A percentile compares a stretch with the other conserved stretches of the same genome.
Conservation (phyloP, 2,797 vertebrate genomes). For the Odontamblyopus lacepedii region DNA sequence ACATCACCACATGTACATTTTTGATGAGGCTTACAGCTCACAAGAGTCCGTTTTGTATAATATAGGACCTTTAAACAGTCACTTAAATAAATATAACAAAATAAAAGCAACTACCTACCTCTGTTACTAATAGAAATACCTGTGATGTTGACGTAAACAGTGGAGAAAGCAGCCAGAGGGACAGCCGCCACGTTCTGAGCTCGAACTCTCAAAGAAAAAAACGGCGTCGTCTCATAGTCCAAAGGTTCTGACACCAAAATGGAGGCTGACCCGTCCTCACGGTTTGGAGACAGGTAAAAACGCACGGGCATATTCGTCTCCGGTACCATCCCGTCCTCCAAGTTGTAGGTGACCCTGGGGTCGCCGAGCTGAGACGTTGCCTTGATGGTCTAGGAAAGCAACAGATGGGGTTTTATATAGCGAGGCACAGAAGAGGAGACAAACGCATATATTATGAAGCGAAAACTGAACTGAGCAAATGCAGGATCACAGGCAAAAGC, state of each 20-base stretch:
- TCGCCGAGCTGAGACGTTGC: conserved; percentile 86
- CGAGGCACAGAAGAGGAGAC: not conserved
- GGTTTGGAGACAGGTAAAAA: conserved; percentile 91
- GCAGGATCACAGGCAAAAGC: not conserved
- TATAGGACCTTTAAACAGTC: too few species aligned
- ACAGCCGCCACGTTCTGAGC: conserved; percentile 88
- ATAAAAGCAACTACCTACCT: too few species aligned
- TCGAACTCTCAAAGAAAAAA: conserved; percentile 84
- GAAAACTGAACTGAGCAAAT: conserved; percentile 3
- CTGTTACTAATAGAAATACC: conserved; percentile 61
- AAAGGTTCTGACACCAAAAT: conserved; percentile 87
- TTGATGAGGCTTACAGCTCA: too few species aligned
- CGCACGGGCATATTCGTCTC: conserved; percentile 90
- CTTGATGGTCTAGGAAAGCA: conserved; percentile 79
- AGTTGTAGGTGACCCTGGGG: conserved; percentile 87
- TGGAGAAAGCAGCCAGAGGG: conserved; percentile 86
- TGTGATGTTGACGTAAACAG: conserved; percentile 84
- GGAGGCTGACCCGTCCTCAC: conserved; percentile 86
- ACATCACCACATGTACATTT: too few species aligned
- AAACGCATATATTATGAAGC: conserved; percentile 1
- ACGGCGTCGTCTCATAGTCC: conserved; percentile 87
- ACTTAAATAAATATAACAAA: too few species aligned
- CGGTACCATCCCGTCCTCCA: conserved; percentile 88
- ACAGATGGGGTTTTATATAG: conserved; percentile 3
- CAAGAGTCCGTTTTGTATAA: too few species aligned